Evolutionary conservation across 2,113 vertebrate genomes (phyloP).

Genomic region (Calypte anna): DNA sequence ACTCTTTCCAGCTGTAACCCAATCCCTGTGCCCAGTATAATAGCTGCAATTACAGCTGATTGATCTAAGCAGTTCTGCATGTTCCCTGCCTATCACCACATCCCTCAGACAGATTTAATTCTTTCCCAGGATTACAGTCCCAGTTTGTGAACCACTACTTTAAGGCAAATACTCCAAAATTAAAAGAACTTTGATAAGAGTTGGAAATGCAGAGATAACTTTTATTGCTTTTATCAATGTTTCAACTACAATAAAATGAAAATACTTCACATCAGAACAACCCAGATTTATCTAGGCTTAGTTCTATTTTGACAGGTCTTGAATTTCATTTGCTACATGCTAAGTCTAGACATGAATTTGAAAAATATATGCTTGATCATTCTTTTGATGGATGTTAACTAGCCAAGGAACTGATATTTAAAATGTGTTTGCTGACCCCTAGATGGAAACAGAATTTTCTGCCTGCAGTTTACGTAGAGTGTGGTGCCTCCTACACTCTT

Average conservation of each 20-base stretch:
- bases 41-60: background rate
- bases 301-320: background rate
- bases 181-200: background rate
- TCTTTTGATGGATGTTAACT: background rate
- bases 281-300: background rate
- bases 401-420: background rate
- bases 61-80: background rate
- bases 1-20: background rate
- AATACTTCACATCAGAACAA: background rate
- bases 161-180: background rate
- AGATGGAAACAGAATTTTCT: background rate
- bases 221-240: background rate
- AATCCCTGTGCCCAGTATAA: background rate
- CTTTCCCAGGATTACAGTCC: background rate
- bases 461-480: background rate
- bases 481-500: background rate
- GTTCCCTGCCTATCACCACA: background rate
- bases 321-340: background rate
- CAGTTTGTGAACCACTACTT: background rate
- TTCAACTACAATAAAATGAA: background rate
- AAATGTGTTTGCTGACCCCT: background rate
- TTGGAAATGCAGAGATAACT: background rate
- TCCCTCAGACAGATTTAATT: background rate
- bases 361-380: background rate
- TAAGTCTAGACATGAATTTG: background rate